Percentiles rank a stretch among this genome's conserved stretches.
These are phyloP conservation scores for Oceanodroma tethys DNA, from an alignment of 2,113 vertebrate genomes.

Conservation along the genomic window DNA sequence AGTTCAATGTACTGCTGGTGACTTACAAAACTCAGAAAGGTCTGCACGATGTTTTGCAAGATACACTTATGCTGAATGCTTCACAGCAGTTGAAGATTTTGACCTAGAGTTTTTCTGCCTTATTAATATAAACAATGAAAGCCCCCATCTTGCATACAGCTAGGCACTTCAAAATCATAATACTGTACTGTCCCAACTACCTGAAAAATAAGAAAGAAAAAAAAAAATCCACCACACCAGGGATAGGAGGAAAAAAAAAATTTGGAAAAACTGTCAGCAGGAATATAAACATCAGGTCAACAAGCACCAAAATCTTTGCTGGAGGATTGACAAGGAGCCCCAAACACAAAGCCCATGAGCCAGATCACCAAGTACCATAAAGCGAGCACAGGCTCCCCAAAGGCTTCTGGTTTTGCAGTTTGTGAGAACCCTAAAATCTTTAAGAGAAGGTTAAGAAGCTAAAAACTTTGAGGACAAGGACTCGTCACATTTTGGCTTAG, in stretches of 20 bases:
- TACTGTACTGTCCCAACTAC: background rate
- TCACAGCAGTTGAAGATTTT: background rate
- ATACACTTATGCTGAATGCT: background rate
- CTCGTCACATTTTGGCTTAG: background rate
- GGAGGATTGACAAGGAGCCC: background rate
- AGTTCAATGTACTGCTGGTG: background rate
- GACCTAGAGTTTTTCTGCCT: background rate
- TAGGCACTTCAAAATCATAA: background rate
- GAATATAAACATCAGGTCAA: background rate
- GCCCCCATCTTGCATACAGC: background rate
- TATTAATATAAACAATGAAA: background rate
- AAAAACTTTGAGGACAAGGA: background rate
- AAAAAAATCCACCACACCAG: background rate
- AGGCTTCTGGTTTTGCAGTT: background rate
- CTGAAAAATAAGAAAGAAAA: background rate
- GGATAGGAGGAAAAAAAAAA: background rate
- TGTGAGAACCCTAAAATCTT: background rate
- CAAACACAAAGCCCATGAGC: background rate
- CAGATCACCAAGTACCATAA: background rate
- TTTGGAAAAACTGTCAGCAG: background rate
- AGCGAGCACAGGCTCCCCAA: background rate
- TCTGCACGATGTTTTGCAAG: background rate
- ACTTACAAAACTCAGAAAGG: background rate
- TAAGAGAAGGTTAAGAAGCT: background rate
- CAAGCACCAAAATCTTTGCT: background rate